Percentiles rank a stretch among this genome's conserved stretches.
Evolutionary conservation across 2,888 invertebrate genomes (phyloP).

Genomic region (Pteria penguin): DNA sequence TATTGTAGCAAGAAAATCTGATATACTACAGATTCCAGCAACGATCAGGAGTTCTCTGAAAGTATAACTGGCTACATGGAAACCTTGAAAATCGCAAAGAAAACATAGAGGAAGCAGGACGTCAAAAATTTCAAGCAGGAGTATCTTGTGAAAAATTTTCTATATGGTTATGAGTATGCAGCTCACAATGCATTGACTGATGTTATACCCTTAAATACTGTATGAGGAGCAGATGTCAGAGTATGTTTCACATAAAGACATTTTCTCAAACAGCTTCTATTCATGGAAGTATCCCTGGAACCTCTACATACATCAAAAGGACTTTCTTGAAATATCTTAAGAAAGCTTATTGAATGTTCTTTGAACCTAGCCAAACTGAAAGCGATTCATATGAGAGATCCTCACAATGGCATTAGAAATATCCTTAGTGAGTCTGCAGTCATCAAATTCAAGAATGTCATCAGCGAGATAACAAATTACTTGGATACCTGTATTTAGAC

Average conservation of each 20-base stretch:
- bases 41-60: background rate
- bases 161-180: background rate
- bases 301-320: background rate
- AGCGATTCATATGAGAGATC: background rate
- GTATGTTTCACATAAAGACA: too few relatives aligned
- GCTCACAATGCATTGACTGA: background rate
- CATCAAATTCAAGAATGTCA: too few relatives aligned
- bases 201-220: background rate
- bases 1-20: too few relatives aligned
- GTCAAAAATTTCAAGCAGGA: background rate
- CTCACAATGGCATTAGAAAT: conserved; percentile 3
- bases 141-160: background rate
- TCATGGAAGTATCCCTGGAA: background rate
- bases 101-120: background rate
- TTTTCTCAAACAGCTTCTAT: background rate
- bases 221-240: conserved; percentile 1
- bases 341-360: background rate
- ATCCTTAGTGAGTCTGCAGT: background rate
- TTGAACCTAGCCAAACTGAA: background rate
- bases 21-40: background rate
- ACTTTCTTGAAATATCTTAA: background rate
- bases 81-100: background rate
- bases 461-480: too few relatives aligned
- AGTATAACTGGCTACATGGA: background rate
- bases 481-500: too few relatives aligned